Conservation (phyloP, 1,140 invertebrate genomes). For the Lepidostoma basale region DNA sequence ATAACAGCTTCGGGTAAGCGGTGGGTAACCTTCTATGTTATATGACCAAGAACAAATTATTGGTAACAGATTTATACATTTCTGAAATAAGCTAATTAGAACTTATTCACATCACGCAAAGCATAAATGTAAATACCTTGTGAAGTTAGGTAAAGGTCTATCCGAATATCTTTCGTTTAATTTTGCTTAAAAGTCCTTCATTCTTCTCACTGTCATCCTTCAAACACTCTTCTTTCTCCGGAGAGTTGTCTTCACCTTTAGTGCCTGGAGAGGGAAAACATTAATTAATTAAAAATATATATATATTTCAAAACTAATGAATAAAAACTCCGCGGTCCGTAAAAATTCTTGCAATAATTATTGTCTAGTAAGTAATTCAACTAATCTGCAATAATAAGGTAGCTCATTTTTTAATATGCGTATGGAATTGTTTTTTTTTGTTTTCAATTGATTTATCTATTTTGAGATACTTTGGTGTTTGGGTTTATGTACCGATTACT, state of each 20-base stretch:
- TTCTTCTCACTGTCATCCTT: slow-evolving; percentile 24
- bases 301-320: too few species aligned
- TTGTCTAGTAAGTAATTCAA: too few species aligned
- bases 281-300: not conserved
- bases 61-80: not conserved
- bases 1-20: too few species aligned
- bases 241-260: slow-evolving; percentile 17
- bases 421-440: too few species aligned
- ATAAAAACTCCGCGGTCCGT: too few species aligned
- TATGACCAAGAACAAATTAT: not conserved
- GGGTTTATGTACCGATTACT: too few species aligned
- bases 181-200: slow-evolving; percentile 35
- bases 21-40: too few species aligned
- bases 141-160: not conserved
- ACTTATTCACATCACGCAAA: not conserved
- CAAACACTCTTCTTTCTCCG: not conserved
- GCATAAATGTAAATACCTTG: slow-evolving; percentile 3
- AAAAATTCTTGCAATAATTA: too few species aligned
- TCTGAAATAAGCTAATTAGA: not conserved
- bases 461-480: too few species aligned
- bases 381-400: too few species aligned
- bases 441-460: too few species aligned
- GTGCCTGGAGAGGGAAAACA: slow-evolving; percentile 29
- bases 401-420: too few species aligned
- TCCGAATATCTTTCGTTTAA: slow-evolving; percentile 38